Evolutionary conservation across 2,888 invertebrate genomes (phyloP).

Genomic region (Tenthredo scrophulariae): DNA sequence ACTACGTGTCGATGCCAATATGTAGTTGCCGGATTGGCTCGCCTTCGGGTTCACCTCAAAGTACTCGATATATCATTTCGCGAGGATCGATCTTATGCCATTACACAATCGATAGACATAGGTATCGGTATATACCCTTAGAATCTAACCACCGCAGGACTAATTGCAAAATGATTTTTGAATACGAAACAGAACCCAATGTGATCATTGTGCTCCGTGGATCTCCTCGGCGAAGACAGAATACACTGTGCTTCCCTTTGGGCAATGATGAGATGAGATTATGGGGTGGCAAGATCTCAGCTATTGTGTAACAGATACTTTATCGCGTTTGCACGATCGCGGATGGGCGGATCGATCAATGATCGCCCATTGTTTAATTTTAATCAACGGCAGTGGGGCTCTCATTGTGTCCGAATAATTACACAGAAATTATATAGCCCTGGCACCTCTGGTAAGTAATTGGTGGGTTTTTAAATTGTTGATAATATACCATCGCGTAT

Average conservation of each 20-base stretch:
- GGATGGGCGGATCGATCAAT: slow-evolving; percentile 41
- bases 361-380: slow-evolving; percentile 49
- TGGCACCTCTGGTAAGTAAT: slow-evolving; percentile 11
- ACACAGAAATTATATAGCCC: slow-evolving; percentile 30
- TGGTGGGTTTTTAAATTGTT: slow-evolving; percentile 13
- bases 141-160: background rate
- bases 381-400: slow-evolving; percentile 30
- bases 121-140: background rate
- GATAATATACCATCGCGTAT: background rate
- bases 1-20: slow-evolving; percentile 49
- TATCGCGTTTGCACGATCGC: slow-evolving; percentile 6
- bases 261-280: slow-evolving; percentile 1
- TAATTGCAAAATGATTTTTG: background rate
- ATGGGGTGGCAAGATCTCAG: background rate
- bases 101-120: background rate
- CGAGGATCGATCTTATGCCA: background rate
- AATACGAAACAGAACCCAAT: background rate
- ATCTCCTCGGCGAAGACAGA: background rate
- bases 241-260: background rate
- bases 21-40: slow-evolving; percentile 27
- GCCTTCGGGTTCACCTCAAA: background rate
- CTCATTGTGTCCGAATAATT: slow-evolving; percentile 37
- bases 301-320: slow-evolving; percentile 25
- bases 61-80: background rate
- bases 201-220: background rate